Conservation (phyloP, 2,797 vertebrate genomes). For the Propithecus perrieri region DNA sequence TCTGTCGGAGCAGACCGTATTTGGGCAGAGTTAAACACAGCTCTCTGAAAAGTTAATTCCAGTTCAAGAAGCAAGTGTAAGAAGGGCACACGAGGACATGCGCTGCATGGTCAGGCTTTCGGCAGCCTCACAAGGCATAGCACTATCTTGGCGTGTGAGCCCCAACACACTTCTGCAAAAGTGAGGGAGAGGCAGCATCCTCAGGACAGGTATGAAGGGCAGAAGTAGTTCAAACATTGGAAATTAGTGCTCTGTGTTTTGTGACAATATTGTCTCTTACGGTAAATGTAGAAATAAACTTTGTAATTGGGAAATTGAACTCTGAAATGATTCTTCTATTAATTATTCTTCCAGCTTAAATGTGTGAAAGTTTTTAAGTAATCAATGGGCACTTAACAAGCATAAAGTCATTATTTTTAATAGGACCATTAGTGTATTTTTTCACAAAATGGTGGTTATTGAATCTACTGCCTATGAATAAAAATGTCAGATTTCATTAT, state of each 20-base stretch:
- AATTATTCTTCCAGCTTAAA: slow-evolving; percentile 50
- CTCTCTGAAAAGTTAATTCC: background rate
- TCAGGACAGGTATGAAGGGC: background rate
- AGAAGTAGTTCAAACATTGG: background rate
- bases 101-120: no score
- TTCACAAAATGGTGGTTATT: slow-evolving; percentile 49
- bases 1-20: background rate
- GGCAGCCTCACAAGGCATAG: rapidly evolving
- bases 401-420: slow-evolving; percentile 69
- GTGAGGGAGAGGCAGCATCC: rapidly evolving
- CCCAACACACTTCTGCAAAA: no score
- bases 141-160: background rate
- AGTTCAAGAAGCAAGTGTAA: background rate
- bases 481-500: slow-evolving; percentile 61
- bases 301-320: slow-evolving; percentile 55
- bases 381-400: slow-evolving; percentile 64
- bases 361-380: slow-evolving; percentile 54
- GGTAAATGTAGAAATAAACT: slow-evolving; percentile 54
- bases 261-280: background rate
- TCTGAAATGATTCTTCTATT: slow-evolving; percentile 66
- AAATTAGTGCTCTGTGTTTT: background rate
- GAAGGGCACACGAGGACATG: background rate
- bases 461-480: slow-evolving; percentile 45
- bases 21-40: background rate
- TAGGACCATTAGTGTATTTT: slow-evolving; percentile 52